Evolutionary conservation across 2,113 vertebrate species (phyloP), one percentile per base, ranked within the genome.

Genomic region (Prionailurus bengalensis): DNA sequence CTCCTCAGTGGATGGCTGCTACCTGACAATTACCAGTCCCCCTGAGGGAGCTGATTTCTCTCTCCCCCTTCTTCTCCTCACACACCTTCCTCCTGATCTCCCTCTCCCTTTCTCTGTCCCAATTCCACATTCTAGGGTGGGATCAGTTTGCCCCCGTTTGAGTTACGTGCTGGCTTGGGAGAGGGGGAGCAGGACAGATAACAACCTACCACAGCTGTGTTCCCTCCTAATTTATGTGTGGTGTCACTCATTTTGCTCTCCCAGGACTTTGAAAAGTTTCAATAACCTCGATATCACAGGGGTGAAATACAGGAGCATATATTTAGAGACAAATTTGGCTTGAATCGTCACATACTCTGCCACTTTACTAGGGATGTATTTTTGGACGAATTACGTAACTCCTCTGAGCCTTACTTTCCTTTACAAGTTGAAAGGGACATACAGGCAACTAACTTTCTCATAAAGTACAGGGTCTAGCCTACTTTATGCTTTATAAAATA

Each of bases 371-470:
- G 48, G 25, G 76, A 19, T 94, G 13, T 85, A 36, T 82, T 92
- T 63, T 70, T 87, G 61, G 42, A 58, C 6, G 36, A 61, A 48
- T 61, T 51, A 36, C 45, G 51, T 70, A 68, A 51, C 63, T 80
- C 17, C 25, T 58, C 31, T 71, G 81, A 96, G 39, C 63, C 84
- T 91, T 79, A 53, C 48, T 90, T 92, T 86, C 73, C 42, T 92
- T 51, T 71, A 17, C 33, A 63, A 33, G 39, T 91, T 66, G 21
- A 51, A 73, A 81, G 53, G 51, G 23, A 65, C 61, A 4, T 33
- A 31, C 15, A 81, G 31, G 36, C 68, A 25, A 31, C 31, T 70
- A 7, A 45, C 31, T 82, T 78, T 92, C 36, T 95, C 11, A 23
- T 70, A n/a, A 19, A 78, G 55, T 27, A 17, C 14, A 45, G 39